These are phyloP conservation scores for Acanthornis magna DNA, from an alignment of 2,797 vertebrate species.

Conservation along the genomic window DNA sequence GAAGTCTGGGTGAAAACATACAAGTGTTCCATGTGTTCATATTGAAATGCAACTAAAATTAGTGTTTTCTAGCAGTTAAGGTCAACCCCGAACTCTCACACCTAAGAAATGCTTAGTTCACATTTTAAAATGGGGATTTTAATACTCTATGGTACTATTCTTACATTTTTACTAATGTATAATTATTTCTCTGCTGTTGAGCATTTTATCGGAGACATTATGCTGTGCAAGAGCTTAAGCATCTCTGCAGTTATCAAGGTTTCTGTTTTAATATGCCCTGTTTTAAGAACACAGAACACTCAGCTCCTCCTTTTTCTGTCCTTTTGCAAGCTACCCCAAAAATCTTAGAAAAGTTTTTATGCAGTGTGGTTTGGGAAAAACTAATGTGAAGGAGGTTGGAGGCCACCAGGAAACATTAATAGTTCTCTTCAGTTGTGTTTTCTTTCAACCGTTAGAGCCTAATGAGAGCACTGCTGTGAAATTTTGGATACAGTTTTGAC, in stretches of 20 bases:
- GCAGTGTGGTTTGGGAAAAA: constrained; percentile 42
- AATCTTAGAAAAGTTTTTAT: constrained; percentile 35
- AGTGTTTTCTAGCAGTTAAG: constrained; percentile 10
- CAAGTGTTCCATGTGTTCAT: background rate
- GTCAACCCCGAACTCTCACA: background rate
- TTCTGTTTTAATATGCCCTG: background rate
- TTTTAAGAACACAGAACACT: background rate
- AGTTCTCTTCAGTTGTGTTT: constrained; percentile 61
- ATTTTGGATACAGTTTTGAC: constrained; percentile 68
- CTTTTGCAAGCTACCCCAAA: background rate
- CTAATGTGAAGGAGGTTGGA: constrained; percentile 48
- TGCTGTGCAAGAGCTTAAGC: background rate
- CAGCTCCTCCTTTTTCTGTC: constrained; percentile 7
- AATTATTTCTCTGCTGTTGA: background rate
- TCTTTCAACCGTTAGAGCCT: constrained; percentile 56
- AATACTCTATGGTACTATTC: background rate
- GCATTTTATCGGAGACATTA: background rate
- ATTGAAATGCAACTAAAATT: background rate
- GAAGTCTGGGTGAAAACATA: background rate
- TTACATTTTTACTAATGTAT: background rate
- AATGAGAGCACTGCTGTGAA: constrained; percentile 66
- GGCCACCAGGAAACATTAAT: constrained; percentile 55
- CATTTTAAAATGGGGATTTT: constrained; percentile 1
- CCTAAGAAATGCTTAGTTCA: background rate
- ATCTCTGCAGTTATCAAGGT: background rate